Base-by-base conservation (phyloP, 1,140 invertebrate genomes). In the Zaprionus kolodkinae region DNA sequence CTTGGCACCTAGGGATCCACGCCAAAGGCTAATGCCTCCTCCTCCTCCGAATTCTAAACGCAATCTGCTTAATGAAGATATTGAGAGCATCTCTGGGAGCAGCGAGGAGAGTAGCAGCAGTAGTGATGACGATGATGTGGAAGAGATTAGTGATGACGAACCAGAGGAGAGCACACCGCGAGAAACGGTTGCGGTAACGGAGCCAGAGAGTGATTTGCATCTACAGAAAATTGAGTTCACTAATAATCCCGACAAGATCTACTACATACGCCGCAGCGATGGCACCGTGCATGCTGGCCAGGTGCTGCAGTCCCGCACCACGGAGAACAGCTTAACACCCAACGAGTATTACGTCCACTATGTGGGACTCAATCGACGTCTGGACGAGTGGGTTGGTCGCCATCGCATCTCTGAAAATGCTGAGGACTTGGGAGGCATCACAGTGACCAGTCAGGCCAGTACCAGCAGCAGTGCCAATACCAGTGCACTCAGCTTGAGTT, bases 281-380 rank as follows among this genome's bases (percentile, higher is more conserved):
- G 96, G 97, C 92, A 95, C 96, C 91, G 97, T 97, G 95, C 97
- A 98, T 94, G 96, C 96, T 61, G 98, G 97, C 25, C 97, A 98
- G 94, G 96, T 99, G 62, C 97, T 99, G 75, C 97, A 98, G 88
- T 96, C 96, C n/a, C 94, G 98, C 79, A 96, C 94, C 84, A 97
- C 96, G 93, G 96, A 96, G 67, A 93, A 94, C 33, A 95, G 96
- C 82, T 94, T 94, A 60, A 27, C 50, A 3, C 94, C 95, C 76
- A 96, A 96, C 92, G 98, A 99, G 92, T 99, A 98, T 93, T 99
- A 99, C 93, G 98, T 99, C 10, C 98, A 99, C 93, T 99, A 98
- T 94, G 97, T 98, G 93, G 97, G 97, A 9, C 97, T 97, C 83
- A 99, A 99, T 92, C 94, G 98, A 78, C 95, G 99, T 75, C 93